Evolutionary conservation across 2,888 invertebrate genomes (phyloP).

Genomic region (Tethea ocularis): DNA sequence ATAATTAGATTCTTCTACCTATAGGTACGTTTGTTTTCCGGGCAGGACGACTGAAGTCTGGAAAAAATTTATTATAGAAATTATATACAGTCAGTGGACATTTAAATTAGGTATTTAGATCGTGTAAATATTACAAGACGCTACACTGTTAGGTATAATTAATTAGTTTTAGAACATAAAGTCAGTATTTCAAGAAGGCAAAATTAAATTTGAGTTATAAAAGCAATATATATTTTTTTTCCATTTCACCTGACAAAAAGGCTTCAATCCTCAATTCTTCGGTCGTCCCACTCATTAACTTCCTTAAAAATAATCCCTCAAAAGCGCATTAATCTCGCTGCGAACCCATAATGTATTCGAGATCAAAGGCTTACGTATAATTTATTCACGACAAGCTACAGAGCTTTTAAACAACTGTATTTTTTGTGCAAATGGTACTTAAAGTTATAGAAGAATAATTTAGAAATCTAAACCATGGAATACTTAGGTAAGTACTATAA

Average conservation of each 20-base stretch:
- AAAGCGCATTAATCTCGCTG: neutral
- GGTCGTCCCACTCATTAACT: neutral
- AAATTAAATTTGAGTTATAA: neutral
- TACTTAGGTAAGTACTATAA: neutral
- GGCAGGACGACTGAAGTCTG: too few relatives aligned
- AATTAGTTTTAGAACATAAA: neutral
- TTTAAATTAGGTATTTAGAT: too few relatives aligned
- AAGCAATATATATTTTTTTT: neutral
- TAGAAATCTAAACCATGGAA: neutral
- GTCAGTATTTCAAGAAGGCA: neutral
- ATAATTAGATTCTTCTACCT: too few relatives aligned
- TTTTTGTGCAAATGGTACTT: constrained; percentile 1
- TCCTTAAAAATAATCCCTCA: neutral
- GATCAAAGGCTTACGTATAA: constrained; percentile 6
- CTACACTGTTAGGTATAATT: too few relatives aligned
- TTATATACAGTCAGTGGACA: too few relatives aligned
- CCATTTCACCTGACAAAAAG: neutral
- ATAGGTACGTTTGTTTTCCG: too few relatives aligned
- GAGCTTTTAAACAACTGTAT: neutral
- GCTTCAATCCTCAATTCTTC: neutral
- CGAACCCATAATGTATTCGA: constrained; percentile 4
- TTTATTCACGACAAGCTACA: neutral
- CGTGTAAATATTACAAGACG: too few relatives aligned
- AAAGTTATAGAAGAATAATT: neutral
- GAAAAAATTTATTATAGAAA: too few relatives aligned